Evolutionary conservation across 2,888 invertebrate genomes (phyloP), one percentile per base, ranked within the genome.

Genomic region (Caenorhabditis becei): DNA sequence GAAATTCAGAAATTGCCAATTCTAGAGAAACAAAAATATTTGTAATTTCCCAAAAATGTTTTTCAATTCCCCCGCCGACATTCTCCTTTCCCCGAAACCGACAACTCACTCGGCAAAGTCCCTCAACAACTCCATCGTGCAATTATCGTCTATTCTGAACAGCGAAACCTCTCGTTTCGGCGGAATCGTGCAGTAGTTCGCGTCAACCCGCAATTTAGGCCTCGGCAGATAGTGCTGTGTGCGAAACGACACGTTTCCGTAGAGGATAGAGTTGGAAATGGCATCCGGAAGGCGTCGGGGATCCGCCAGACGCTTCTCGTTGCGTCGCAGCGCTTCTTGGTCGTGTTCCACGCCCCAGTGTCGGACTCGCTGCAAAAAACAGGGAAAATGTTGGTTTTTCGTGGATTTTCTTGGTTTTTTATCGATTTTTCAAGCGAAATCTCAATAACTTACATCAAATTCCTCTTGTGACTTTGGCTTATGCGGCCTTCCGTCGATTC

Each of bases 91-190:
- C n/a, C n/a, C n/a, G n/a, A n/a, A n/a, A n/a, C n/a, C n/a, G n/a
- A n/a, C 2, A 41, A 67, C 67, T 53, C 23, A 79, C 71, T 75
- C 7, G 5, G 81, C 77, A 58, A 81, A 72, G 37, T 77, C 71
- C 10, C 44, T 32, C 0, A 81, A 37, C 18, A 81, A 44, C 4
- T 41, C 56, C 47, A 35, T 51, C 0, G 66, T 47, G 20, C 77
- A 77, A 51, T 81, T 81, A 20, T 81, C 81, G 51, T 81, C 77
- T 72, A 81, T 62, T 11, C 53, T 72, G 53, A 81, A 81, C 16
- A 81, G 26, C 5, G 81, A 59, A 32, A 81, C 65, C 41, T 80
- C 80, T 59, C 80, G 28, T 65, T 65, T 74, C 16, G 74, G 69
- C 14, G 69, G 74, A 16, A 65, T 35, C 10, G 74, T 49, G 24